Base-by-base conservation (phyloP, 2,888 invertebrate genomes). In the Drosophila prolongata region DNA sequence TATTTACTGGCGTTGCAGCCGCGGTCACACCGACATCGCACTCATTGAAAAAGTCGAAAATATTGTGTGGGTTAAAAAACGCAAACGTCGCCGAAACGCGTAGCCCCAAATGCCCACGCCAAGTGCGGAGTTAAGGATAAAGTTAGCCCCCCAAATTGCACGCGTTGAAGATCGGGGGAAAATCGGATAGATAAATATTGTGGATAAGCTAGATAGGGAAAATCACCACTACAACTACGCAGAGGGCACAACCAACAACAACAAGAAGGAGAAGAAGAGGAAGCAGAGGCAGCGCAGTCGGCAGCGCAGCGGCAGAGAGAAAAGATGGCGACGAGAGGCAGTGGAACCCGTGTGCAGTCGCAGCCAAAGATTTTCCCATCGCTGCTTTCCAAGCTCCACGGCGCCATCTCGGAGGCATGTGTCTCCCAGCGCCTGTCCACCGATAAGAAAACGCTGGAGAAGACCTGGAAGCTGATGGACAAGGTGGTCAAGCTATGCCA, bases 391-490 rank as follows among this genome's bases (percentile, higher is more conserved):
- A 97, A 98, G 93, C 93, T 98, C 80, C 98, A 98, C 91, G 98
- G 97, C 86, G 97, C 97, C 84, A 96, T 98, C 93, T 96, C 97
- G 37, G 98, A 98, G 91, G 95, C 95, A 55, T 92, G 92, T 71
- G 92, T 92, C 40, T 92, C 92, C 6, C 92, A 92, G 73, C 97
- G 97, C 93, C 94, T 97, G 87, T 96, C 97, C 37, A 97, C 98
- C 43, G 99, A 99, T 93, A 98, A 98, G 93, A 95, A 97, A 92
- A 98, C 98, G 84, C 94, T 99, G 83, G 98, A 99, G 93, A 99
- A 99, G 93, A 98, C 98, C 90, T 99, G 98, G 98, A 98, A 98
- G 93, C 93, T 99, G 76, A 99, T 99, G 99, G 99, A 99, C 94
- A 99, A 99, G 94, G 98, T 99, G 78, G 99, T 99, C 61, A 99